A percentile compares a stretch with the other conserved stretches of the same genome.
Conservation (phyloP, 2,888 invertebrate species). For the Drosophila multiciliata region DNA sequence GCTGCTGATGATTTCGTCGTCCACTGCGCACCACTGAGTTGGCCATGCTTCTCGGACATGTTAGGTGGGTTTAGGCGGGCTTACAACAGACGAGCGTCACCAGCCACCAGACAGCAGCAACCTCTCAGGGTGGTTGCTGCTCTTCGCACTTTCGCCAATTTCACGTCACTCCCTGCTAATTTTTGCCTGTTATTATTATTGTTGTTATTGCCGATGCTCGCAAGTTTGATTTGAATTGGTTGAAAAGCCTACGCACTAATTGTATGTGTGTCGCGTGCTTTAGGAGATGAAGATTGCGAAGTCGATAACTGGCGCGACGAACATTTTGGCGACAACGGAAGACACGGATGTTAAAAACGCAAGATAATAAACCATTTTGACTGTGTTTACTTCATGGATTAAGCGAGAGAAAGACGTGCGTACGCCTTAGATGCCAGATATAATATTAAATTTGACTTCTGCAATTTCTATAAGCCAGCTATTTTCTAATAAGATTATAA, state of each 20-base stretch:
- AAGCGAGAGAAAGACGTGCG: constrained; percentile 25
- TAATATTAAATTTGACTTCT: constrained; percentile 15
- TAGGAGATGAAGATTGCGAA: constrained; percentile 80
- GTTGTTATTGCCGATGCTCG: constrained; percentile 23
- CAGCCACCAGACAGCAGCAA: constrained; percentile 32
- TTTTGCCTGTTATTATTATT: constrained; percentile 32
- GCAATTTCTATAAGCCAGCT: constrained; percentile 31
- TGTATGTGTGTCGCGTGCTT: constrained; percentile 51
- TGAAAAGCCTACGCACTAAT: constrained; percentile 51
- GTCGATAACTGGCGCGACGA: constrained; percentile 77
- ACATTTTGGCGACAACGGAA: constrained; percentile 71
- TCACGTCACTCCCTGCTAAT: constrained; percentile 30
- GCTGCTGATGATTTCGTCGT: constrained; percentile 77
- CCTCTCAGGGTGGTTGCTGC: constrained; percentile 32
- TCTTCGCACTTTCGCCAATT: constrained; percentile 32
- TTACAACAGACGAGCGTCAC: constrained; percentile 21
- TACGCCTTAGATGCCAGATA: constrained; percentile 16
- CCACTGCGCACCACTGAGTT: constrained; percentile 82
- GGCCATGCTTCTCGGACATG: constrained; percentile 85
- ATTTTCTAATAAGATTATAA: constrained; percentile 64
- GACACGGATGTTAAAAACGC: constrained; percentile 69
- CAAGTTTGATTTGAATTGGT: constrained; percentile 34
- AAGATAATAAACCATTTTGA: constrained; percentile 82
- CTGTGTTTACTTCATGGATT: constrained; percentile 20
- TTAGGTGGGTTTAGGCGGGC: constrained; percentile 56